Percentiles rank a stretch among this genome's conserved stretches.
Conservation (phyloP, 2,113 vertebrate species). For the Ophiodon elongatus region DNA sequence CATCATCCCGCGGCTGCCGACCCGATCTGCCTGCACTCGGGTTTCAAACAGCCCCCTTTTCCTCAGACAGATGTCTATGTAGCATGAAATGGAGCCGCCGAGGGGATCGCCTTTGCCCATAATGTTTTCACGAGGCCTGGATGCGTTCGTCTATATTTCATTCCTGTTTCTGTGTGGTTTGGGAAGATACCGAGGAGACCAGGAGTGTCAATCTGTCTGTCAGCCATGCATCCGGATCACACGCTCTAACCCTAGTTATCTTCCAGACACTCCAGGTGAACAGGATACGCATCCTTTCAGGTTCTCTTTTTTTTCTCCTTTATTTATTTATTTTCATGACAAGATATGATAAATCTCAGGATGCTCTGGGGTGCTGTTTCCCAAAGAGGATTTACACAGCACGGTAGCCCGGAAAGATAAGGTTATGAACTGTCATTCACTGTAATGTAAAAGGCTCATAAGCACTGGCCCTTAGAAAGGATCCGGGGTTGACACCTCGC, state of each 20-base stretch:
- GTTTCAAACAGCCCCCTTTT: slow-evolving; percentile 42
- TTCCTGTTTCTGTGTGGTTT: slow-evolving; percentile 48
- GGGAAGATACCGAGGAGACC: slow-evolving; percentile 43
- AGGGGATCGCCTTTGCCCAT: slow-evolving; percentile 56
- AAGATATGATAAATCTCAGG: slow-evolving; percentile 58
- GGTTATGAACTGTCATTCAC: slow-evolving; percentile 63
- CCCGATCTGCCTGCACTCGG: slow-evolving; percentile 38
- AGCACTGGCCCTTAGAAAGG: slow-evolving; percentile 18
- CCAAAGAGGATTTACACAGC: slow-evolving; percentile 60
- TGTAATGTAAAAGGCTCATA: slow-evolving; percentile 42
- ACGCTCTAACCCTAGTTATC: slow-evolving; percentile 61
- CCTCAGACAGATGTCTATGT: slow-evolving; percentile 44
- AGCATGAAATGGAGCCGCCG: slow-evolving; percentile 58
- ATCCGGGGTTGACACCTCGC: slow-evolving; percentile 30
- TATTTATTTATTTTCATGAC: slow-evolving; percentile 43
- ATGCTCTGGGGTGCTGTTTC: slow-evolving; percentile 48
- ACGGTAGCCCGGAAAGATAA: slow-evolving; percentile 47
- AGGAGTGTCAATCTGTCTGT: slow-evolving; percentile 56
- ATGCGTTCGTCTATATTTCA: slow-evolving; percentile 44
- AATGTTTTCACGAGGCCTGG: slow-evolving; percentile 38
- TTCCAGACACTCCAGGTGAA: slow-evolving; percentile 56
- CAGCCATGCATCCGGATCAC: slow-evolving; percentile 54
- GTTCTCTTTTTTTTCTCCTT: not conserved
- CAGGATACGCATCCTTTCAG: slow-evolving; percentile 38
- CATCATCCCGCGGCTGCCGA: slow-evolving; percentile 32